These are phyloP conservation scores for Gallinago nigripennis DNA, from an alignment of 2,797 vertebrate genomes.

Conservation along the genomic window DNA sequence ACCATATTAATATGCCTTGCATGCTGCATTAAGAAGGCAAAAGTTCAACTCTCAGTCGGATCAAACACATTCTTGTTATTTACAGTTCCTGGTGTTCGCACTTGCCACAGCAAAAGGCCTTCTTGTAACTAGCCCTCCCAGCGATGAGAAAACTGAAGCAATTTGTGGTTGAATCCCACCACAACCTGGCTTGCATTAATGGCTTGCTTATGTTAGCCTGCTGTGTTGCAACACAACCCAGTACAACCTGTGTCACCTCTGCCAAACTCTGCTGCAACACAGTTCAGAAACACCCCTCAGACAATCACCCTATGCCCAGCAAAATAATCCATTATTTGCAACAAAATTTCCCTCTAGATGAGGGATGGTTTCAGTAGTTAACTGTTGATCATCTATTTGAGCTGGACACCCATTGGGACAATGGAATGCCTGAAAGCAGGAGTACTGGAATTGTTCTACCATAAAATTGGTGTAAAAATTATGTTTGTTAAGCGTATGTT, in stretches of 20 bases:
- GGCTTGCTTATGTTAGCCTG: slow-evolving; percentile 10
- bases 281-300: not conserved
- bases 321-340: not conserved
- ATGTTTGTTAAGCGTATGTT: not conserved
- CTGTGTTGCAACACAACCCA: not conserved
- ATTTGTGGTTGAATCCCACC: not conserved
- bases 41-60: slow-evolving; percentile 55
- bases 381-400: not conserved
- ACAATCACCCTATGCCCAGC: not conserved
- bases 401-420: not conserved
- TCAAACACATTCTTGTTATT: slow-evolving; percentile 21
- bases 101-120: not conserved
- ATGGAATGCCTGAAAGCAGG: not conserved
- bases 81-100: not conserved
- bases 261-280: not conserved
- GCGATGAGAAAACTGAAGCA: slow-evolving; percentile 53
- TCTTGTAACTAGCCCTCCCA: slow-evolving; percentile 24
- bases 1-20: not conserved
- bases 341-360: not conserved
- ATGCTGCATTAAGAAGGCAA: slow-evolving; percentile 13
- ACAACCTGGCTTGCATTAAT: not conserved
- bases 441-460: not conserved
- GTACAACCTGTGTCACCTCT: not conserved
- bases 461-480: not conserved
- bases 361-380: not conserved